A percentile compares a stretch with the other conserved stretches of the same genome.
Evolutionary conservation across 2,888 invertebrate species (phyloP).

Genomic region (Nemapogon koenigi): DNA sequence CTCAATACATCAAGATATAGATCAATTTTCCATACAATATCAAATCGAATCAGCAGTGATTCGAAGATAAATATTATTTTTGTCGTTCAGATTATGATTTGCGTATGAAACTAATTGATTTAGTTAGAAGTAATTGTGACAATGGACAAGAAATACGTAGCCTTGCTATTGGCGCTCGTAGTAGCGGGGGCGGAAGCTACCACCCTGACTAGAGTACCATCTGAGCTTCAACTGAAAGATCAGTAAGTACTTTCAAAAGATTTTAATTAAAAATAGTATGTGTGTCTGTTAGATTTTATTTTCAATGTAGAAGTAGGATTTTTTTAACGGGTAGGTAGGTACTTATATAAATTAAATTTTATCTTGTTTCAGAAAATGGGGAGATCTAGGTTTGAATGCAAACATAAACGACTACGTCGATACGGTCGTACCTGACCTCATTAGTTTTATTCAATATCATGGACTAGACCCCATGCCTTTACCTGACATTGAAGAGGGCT

Average conservation of each 20-base stretch:
- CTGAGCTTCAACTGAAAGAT: conserved; percentile 18
- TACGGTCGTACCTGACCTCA: conserved; percentile 39
- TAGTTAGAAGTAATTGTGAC: conserved; percentile 1
- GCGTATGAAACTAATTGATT: no score
- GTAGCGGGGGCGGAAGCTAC: conserved; percentile 35
- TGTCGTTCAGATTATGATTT: no score
- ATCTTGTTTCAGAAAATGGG: conserved; percentile 28
- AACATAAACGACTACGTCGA: conserved; percentile 54
- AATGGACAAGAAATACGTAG: conserved; percentile 33
- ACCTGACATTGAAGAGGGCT: conserved; percentile 50
- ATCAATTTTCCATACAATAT: no score
- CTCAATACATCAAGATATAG: no score
- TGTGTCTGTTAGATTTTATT: no score
- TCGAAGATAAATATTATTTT: no score
- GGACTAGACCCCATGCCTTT: conserved; percentile 57
- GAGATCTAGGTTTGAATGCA: conserved; percentile 34
- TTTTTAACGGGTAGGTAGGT: background rate
- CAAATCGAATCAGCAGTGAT: no score
- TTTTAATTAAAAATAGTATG: background rate
- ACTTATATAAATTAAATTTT: background rate
- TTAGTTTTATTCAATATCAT: conserved; percentile 37
- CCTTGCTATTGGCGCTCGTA: conserved; percentile 28
- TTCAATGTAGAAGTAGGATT: background rate
- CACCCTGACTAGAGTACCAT: conserved; percentile 20
- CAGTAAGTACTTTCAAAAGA: conserved; percentile 20